Conservation (phyloP, 2,888 invertebrate species). For the Brachyptera putata region DNA sequence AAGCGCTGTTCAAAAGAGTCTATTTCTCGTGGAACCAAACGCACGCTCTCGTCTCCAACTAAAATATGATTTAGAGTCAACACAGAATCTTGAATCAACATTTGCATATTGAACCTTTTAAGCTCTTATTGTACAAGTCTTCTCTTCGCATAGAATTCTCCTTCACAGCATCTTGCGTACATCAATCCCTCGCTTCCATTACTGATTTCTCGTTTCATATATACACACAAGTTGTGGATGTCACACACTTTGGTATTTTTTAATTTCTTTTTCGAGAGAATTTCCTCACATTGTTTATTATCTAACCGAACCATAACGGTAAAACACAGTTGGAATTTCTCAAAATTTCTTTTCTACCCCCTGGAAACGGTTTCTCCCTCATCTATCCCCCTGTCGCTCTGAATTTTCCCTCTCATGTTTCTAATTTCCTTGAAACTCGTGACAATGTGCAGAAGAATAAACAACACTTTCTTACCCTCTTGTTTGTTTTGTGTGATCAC, state of each 20-base stretch:
- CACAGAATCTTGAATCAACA: constrained; percentile 2
- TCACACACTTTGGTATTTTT: background rate
- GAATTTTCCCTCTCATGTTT: constrained; percentile 2
- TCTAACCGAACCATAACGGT: background rate
- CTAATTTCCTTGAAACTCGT: background rate
- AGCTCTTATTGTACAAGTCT: background rate
- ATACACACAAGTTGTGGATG: background rate
- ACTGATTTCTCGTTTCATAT: background rate
- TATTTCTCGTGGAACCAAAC: too few relatives aligned
- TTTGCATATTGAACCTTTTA: background rate
- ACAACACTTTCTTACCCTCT: background rate
- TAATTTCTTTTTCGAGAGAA: background rate
- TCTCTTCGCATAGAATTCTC: background rate
- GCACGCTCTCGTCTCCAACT: too few relatives aligned
- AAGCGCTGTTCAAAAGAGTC: too few relatives aligned
- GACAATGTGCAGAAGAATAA: background rate
- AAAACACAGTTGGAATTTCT: background rate
- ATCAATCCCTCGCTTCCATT: background rate
- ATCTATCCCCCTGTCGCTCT: background rate
- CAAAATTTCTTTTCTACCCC: constrained; percentile 2
- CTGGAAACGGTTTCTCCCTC: background rate
- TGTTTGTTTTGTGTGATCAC: background rate
- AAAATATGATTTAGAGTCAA: background rate
- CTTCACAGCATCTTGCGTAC: background rate
- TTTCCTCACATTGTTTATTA: constrained; percentile 4